phyloP scores from a whole-genome alignment of 2,888 invertebrate species.

The Lottia gigantea region DNA sequence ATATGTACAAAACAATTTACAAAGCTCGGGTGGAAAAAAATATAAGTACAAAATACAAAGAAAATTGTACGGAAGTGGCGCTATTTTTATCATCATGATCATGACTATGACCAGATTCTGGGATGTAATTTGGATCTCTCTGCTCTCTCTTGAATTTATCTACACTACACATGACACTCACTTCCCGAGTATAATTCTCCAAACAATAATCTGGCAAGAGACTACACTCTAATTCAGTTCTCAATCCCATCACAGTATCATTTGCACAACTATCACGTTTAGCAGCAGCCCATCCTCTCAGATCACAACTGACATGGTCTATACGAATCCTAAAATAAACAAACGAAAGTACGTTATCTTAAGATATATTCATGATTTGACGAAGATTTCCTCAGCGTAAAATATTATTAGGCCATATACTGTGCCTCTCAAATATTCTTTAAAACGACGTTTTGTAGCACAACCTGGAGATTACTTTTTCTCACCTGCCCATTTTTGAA shows the following conservation, averaged over 20 bases:
- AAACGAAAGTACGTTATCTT: background rate
- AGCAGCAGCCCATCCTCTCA: conserved; percentile 29
- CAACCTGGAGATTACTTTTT: too few species aligned
- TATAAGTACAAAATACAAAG: too few species aligned
- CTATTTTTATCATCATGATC: background rate
- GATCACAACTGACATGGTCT: conserved; percentile 29
- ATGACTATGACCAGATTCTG: too few species aligned
- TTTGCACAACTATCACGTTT: conserved; percentile 30
- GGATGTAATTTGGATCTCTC: background rate
- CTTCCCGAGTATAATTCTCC: background rate
- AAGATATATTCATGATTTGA: too few species aligned
- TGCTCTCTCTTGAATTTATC: conserved; percentile 11
- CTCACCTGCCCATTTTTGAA: too few species aligned
- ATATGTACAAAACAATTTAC: too few species aligned
- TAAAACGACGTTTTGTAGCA: too few species aligned
- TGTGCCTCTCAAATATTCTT: too few species aligned
- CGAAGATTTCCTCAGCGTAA: too few species aligned
- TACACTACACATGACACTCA: conserved; percentile 11
- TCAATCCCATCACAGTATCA: conserved; percentile 29
- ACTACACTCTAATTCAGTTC: conserved; percentile 37
- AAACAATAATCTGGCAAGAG: conserved; percentile 30
- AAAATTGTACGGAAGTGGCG: background rate
- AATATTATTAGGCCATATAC: too few species aligned
- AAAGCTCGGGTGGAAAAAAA: too few species aligned
- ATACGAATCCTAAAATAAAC: conserved; percentile 23